These are phyloP conservation scores for Sphenodon punctatus DNA, from an alignment of 2,797 vertebrate genomes.

Conservation along the genomic window DNA sequence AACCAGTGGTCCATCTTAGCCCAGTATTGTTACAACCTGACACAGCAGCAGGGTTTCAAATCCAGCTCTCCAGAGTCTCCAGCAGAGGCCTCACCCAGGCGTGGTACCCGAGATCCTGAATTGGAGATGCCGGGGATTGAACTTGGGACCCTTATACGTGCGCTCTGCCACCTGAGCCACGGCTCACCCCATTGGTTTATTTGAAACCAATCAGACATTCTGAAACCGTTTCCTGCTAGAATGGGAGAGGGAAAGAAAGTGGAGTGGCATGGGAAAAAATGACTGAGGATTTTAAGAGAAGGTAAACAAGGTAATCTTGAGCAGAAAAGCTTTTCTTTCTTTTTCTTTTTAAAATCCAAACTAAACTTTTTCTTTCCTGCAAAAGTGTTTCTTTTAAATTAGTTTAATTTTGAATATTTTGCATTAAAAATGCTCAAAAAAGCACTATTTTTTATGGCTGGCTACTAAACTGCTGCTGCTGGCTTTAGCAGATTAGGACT, in stretches of 20 bases:
- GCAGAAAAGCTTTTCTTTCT: not conserved
- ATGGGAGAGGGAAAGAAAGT: not conserved
- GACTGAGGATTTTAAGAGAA: not conserved
- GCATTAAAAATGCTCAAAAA: not conserved
- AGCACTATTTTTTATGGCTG: not conserved
- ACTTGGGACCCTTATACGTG: too few species aligned
- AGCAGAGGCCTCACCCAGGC: too few species aligned
- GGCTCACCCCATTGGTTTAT: too few species aligned
- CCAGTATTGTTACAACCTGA: too few species aligned
- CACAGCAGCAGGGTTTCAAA: too few species aligned
- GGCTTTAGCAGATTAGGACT: not conserved
- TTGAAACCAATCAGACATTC: too few species aligned
- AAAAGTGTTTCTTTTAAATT: not conserved
- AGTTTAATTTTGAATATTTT: not conserved
- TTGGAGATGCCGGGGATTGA: too few species aligned
- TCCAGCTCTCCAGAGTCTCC: too few species aligned
- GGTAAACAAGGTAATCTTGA: not conserved
- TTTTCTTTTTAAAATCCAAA: not conserved
- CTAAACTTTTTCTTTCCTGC: not conserved
- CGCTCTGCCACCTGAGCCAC: too few species aligned
- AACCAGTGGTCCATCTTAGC: too few species aligned
- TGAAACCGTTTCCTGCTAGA: not conserved
- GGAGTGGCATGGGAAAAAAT: not conserved
- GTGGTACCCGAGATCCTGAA: too few species aligned
- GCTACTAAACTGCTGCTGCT: not conserved